Evolutionary conservation across 2,888 invertebrate genomes (phyloP).

Genomic region (Baccha elongata): DNA sequence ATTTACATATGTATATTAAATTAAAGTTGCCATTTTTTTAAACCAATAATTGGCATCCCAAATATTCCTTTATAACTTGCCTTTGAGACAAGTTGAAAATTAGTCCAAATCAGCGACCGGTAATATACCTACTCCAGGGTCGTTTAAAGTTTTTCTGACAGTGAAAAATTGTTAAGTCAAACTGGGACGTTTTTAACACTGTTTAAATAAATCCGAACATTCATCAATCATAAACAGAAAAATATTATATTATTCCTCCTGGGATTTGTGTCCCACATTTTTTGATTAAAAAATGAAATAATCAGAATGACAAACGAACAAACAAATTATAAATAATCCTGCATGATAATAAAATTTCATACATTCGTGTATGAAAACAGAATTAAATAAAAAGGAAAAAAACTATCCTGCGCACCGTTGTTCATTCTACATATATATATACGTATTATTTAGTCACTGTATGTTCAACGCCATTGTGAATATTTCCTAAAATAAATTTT

Average conservation of each 20-base stretch:
- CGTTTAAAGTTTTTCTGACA: no score
- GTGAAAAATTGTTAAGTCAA: neutral
- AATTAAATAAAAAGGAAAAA: slow-evolving; percentile 11
- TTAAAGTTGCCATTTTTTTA: no score
- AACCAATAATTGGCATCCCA: no score
- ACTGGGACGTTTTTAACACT: neutral
- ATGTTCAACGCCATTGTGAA: neutral
- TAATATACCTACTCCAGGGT: no score
- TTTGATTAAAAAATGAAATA: slow-evolving; percentile 65
- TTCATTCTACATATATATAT: slow-evolving; percentile 30
- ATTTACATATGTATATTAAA: no score
- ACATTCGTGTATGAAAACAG: slow-evolving; percentile 23
- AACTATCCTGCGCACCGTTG: slow-evolving; percentile 13
- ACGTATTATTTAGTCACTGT: slow-evolving; percentile 33
- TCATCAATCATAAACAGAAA: slow-evolving; percentile 46
- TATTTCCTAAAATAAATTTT: slow-evolving; percentile 49
- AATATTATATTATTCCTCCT: slow-evolving; percentile 25
- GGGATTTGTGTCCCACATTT: slow-evolving; percentile 29
- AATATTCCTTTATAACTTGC: no score
- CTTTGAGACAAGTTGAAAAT: no score
- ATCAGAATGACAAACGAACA: slow-evolving; percentile 57
- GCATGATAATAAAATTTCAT: slow-evolving; percentile 48
- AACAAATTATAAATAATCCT: slow-evolving; percentile 70
- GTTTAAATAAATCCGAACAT: neutral
- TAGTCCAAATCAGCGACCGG: no score